These are phyloP conservation scores for Acheta domesticus DNA, from an alignment of 2,888 invertebrate genomes.

Conservation along the genomic window DNA sequence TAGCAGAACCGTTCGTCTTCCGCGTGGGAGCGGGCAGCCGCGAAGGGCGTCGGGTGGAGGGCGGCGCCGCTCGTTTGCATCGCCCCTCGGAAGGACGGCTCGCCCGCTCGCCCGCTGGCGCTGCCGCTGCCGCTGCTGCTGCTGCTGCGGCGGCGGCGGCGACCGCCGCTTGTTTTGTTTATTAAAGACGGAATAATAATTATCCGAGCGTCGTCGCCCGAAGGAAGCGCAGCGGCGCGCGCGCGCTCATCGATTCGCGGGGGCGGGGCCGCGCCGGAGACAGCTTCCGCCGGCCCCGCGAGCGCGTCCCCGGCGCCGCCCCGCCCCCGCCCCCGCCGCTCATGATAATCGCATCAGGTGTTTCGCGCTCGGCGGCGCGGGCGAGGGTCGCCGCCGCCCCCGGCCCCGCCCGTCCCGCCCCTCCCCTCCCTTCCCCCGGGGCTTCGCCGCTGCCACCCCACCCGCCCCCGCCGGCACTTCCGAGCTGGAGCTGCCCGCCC, in stretches of 20 bases:
- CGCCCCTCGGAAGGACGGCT: too few relatives aligned
- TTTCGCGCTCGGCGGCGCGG: background rate
- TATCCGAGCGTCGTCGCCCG: background rate
- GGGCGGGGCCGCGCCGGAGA: background rate
- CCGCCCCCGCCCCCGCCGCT: background rate
- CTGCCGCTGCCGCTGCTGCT: too few relatives aligned
- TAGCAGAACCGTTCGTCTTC: too few relatives aligned
- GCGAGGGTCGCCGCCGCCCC: conserved; percentile 11
- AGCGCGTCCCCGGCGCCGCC: background rate
- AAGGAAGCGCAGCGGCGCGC: background rate
- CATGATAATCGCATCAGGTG: conserved; percentile 3
- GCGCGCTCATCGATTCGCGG: background rate
- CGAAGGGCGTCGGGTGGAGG: too few relatives aligned
- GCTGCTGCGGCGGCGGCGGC: too few relatives aligned
- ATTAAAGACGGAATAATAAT: background rate
- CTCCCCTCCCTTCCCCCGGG: too few relatives aligned
- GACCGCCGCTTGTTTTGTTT: background rate
- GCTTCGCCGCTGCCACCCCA: too few relatives aligned
- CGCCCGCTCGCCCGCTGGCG: too few relatives aligned
- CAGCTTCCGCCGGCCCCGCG: background rate
- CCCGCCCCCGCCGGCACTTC: conserved; percentile 38
- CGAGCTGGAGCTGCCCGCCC: too few relatives aligned
- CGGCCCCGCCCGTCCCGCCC: background rate
- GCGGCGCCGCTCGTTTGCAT: too few relatives aligned
- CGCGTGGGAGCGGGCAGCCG: too few relatives aligned